Evolutionary conservation across 2,113 vertebrate genomes (phyloP).

Genomic region (Upupa epops): DNA sequence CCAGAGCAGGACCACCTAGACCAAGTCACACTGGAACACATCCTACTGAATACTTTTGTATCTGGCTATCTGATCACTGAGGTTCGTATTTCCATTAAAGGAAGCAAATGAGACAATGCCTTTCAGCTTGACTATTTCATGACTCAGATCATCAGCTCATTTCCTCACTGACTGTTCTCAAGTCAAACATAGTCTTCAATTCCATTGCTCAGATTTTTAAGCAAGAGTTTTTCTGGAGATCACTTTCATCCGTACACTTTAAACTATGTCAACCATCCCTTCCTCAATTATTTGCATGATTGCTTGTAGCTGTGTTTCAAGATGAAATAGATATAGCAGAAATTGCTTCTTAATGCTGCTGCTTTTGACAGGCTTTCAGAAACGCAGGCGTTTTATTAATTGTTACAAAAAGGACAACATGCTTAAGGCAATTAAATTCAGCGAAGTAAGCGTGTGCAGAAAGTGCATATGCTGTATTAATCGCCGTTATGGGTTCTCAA

Average conservation of each 20-base stretch:
- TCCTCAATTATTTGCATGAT: neutral
- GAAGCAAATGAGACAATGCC: neutral
- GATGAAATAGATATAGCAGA: neutral
- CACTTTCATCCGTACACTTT: neutral
- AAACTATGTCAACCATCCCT: neutral
- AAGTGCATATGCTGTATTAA: neutral
- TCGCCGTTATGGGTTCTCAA: neutral
- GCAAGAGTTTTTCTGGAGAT: neutral
- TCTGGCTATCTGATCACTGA: neutral
- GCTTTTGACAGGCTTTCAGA: neutral
- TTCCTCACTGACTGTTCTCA: neutral
- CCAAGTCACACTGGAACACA: too few species aligned
- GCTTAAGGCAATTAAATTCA: neutral
- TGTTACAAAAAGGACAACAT: neutral
- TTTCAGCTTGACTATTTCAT: neutral
- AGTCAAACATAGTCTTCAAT: neutral
- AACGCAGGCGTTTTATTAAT: neutral
- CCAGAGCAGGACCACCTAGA: too few species aligned
- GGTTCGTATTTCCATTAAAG: neutral
- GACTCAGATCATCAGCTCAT: slow-evolving; percentile 11
- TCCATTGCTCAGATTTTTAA: neutral
- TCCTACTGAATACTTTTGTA: neutral
- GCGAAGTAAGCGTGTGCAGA: neutral
- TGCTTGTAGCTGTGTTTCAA: neutral
- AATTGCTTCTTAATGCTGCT: neutral